These are phyloP conservation scores for Andricus curvator DNA, from an alignment of 2,888 invertebrate genomes.

Conservation along the genomic window DNA sequence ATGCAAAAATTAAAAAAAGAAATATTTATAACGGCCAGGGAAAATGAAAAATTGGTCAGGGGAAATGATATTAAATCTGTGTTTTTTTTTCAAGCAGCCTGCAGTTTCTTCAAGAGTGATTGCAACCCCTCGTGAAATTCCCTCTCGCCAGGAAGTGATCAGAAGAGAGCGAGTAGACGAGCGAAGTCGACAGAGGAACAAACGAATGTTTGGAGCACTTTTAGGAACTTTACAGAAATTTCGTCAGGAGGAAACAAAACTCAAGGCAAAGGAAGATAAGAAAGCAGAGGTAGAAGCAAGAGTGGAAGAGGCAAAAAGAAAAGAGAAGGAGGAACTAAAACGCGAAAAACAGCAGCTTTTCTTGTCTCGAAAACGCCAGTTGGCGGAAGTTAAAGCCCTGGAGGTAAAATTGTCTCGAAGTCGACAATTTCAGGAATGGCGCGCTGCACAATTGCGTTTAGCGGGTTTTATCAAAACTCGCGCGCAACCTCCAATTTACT, in stretches of 20 bases:
- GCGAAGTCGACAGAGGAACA: constrained; percentile 89
- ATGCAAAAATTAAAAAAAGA: no score
- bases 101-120: constrained; percentile 90
- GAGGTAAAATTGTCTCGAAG: constrained; percentile 94
- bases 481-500: constrained; percentile 92
- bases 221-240: constrained; percentile 97
- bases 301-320: constrained; percentile 93
- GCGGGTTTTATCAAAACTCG: constrained; percentile 92
- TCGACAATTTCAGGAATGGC: constrained; percentile 94
- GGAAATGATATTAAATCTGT: no score
- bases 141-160: constrained; percentile 90
- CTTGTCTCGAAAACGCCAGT: constrained; percentile 90
- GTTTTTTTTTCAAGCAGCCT: constrained; percentile 75
- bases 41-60: no score
- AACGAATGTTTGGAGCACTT: constrained; percentile 97
- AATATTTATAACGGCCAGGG: no score
- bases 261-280: constrained; percentile 93
- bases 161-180: constrained; percentile 92
- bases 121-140: constrained; percentile 87
- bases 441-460: constrained; percentile 87
- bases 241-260: constrained; percentile 94
- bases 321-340: constrained; percentile 91
- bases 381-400: constrained; percentile 91
- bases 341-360: constrained; percentile 92
- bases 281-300: constrained; percentile 94